Conservation (phyloP, 1,140 invertebrate genomes). For the Drosophila bifasciata region DNA sequence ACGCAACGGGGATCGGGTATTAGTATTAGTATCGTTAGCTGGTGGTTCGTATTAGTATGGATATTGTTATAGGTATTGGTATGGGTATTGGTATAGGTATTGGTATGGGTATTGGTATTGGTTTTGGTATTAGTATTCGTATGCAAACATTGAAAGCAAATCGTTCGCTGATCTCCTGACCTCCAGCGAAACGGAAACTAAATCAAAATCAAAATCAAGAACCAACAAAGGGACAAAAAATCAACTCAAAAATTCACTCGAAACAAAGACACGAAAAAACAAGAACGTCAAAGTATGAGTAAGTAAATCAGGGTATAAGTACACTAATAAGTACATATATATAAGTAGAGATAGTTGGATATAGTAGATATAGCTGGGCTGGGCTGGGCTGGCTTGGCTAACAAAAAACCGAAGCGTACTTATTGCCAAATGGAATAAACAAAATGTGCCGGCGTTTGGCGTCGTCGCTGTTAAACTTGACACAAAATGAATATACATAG, state of each 20-base stretch:
- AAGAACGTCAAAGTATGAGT: constrained; percentile 28
- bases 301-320: constrained; percentile 31
- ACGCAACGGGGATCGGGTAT: no score
- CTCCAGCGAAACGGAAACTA: no score
- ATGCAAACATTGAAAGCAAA: constrained; percentile 75
- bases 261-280: constrained; percentile 25
- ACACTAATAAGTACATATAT: constrained; percentile 20
- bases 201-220: constrained; percentile 16
- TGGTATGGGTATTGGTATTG: constrained; percentile 30
- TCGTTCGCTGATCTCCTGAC: constrained; percentile 39
- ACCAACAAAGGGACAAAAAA: constrained; percentile 7
- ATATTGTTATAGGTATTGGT: constrained; percentile 9
- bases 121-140: constrained; percentile 44
- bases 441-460: constrained; percentile 81
- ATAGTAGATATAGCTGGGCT: constrained; percentile 52
- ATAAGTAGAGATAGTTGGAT: constrained; percentile 15
- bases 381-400: constrained; percentile 62
- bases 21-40: no score
- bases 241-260: constrained; percentile 36
- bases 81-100: constrained; percentile 15
- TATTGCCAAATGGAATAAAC: constrained; percentile 78
- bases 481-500: constrained; percentile 65
- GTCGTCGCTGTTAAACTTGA: constrained; percentile 82
- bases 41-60: constrained; percentile 5
- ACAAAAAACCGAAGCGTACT: constrained; percentile 74